Evolutionary conservation across 1,140 invertebrate genomes (phyloP).

Genomic region (Drosophila ercepeae): DNA sequence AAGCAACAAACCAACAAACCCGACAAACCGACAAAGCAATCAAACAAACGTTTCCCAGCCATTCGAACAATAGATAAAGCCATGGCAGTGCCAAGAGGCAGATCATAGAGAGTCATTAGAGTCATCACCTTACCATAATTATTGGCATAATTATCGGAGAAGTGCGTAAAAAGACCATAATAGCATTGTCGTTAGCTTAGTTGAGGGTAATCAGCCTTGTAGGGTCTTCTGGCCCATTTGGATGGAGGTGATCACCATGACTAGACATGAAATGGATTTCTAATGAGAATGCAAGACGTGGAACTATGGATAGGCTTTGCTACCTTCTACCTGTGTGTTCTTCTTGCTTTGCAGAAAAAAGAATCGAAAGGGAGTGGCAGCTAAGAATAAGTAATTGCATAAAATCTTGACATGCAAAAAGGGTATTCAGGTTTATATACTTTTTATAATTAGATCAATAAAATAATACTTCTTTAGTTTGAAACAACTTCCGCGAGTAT

Average conservation of each 20-base stretch:
- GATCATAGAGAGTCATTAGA: constrained; percentile 57
- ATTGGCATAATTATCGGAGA: constrained; percentile 57
- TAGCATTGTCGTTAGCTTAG: constrained; percentile 61
- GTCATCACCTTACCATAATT: constrained; percentile 65
- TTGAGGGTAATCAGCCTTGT: constrained; percentile 50
- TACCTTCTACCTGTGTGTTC: constrained; percentile 32
- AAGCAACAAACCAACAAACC: constrained; percentile 64
- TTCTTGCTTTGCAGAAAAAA: not conserved
- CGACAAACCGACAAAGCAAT: constrained; percentile 46
- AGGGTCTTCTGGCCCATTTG: constrained; percentile 6
- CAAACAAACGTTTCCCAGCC: constrained; percentile 52
- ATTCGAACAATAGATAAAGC: constrained; percentile 54
- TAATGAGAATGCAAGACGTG: constrained; percentile 25
- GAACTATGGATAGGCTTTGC: not conserved
- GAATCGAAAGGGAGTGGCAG: not conserved
- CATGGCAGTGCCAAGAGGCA: constrained; percentile 11
- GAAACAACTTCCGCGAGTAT: too few species aligned
- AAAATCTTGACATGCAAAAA: constrained; percentile 28
- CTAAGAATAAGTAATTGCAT: constrained; percentile 19
- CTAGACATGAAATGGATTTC: constrained; percentile 33
- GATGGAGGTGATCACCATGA: constrained; percentile 33
- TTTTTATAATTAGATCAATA: too few species aligned
- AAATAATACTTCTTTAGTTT: too few species aligned
- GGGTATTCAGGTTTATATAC: too few species aligned
- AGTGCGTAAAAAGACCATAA: constrained; percentile 50